Evolutionary conservation across 2,113 vertebrate genomes (phyloP).

Genomic region (Antidorcas marsupialis): DNA sequence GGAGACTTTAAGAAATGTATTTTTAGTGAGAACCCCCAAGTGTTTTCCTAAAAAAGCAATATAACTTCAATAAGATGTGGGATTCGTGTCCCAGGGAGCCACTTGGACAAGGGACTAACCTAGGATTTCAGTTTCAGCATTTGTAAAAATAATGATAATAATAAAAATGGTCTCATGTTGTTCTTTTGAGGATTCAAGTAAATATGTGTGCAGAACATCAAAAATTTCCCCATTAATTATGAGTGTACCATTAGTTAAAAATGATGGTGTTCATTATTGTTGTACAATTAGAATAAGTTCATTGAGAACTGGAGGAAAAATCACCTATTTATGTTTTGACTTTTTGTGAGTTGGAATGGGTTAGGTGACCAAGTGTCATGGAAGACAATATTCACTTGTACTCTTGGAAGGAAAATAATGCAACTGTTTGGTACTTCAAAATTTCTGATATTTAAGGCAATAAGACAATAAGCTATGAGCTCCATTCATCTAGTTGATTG

Average conservation of each 20-base stretch:
- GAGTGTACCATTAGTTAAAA: background rate
- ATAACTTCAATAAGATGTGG: background rate
- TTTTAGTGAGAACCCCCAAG: background rate
- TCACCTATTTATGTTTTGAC: background rate
- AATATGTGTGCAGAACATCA: background rate
- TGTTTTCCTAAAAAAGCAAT: background rate
- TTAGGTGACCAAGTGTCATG: fast-evolving
- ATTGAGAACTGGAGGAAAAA: background rate
- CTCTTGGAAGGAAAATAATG: background rate
- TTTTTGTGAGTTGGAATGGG: background rate
- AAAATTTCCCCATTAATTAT: background rate
- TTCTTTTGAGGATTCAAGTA: background rate
- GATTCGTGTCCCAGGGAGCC: background rate
- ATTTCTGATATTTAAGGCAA: background rate
- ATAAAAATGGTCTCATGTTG: background rate
- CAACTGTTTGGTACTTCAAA: background rate
- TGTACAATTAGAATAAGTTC: background rate
- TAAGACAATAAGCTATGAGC: background rate
- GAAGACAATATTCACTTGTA: background rate
- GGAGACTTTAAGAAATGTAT: background rate
- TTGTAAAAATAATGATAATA: background rate
- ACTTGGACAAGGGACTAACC: background rate
- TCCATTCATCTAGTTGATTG: background rate
- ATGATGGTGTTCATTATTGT: background rate
- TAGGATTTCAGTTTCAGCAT: background rate